phyloP scores from a whole-genome alignment of 1,140 invertebrate species.

The Eciton burchellii region DNA sequence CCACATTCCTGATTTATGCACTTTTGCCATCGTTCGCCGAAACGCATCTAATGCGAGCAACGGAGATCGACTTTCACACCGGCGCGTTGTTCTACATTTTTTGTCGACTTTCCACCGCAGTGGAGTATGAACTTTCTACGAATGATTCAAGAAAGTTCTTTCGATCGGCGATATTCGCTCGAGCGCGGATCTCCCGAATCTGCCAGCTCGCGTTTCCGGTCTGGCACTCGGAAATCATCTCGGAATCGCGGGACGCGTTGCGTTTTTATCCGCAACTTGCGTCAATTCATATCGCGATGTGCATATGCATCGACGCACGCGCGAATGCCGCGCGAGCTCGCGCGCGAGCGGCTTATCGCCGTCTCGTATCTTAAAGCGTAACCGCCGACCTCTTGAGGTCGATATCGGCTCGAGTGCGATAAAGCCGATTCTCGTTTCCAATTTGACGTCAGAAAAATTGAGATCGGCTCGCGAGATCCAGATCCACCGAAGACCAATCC shows the following conservation, averaged over 20 bases:
- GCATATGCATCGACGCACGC: slow-evolving; percentile 42
- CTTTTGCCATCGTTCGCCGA: slow-evolving; percentile 42
- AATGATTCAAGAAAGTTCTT: slow-evolving; percentile 52
- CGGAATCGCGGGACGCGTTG: slow-evolving; percentile 18
- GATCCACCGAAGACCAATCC: too few species aligned
- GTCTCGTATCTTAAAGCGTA: slow-evolving; percentile 34
- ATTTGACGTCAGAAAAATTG: neutral
- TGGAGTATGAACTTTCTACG: slow-evolving; percentile 58
- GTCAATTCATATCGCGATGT: slow-evolving; percentile 45
- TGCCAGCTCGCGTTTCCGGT: neutral
- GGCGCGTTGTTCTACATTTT: slow-evolving; percentile 57
- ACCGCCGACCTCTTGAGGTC: slow-evolving; percentile 12
- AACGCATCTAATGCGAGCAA: slow-evolving; percentile 48
- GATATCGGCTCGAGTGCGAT: slow-evolving; percentile 18
- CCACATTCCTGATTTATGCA: slow-evolving; percentile 4
- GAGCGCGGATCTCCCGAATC: slow-evolving; percentile 32
- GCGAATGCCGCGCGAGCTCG: slow-evolving; percentile 35
- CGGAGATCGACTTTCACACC: slow-evolving; percentile 51
- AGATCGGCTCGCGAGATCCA: neutral
- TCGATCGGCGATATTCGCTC: slow-evolving; percentile 17
- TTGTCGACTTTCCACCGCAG: slow-evolving; percentile 56
- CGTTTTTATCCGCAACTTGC: slow-evolving; percentile 48
- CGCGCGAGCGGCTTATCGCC: slow-evolving; percentile 17
- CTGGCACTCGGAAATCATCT: neutral
- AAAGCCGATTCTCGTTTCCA: neutral